Evolutionary conservation across 2,797 vertebrate genomes (phyloP), one percentile per base, ranked within the genome.

Genomic region (Acipenser ruthenus): DNA sequence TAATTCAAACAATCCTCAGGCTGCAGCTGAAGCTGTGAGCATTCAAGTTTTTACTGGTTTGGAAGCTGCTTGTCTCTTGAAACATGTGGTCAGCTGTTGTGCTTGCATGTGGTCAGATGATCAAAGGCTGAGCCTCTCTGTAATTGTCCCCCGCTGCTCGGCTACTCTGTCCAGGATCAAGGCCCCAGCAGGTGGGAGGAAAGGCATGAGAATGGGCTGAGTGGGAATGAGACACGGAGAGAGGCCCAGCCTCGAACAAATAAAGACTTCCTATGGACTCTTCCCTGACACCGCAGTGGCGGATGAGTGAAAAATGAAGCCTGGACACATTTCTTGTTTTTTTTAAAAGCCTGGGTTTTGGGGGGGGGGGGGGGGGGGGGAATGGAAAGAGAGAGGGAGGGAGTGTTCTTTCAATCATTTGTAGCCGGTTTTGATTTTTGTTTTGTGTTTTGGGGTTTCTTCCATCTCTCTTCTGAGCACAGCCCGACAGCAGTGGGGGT

Each of bases 81-180:
- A 97, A 99, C 95, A 97, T 98, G 96, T 97, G 96, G 95, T 98
- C 95, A 97, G 96, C 95, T 97, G 95, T 96, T 96, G 93, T 93
- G 93, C 92, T 95, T 95, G 94, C 94, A 98, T 98, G 96, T 96
- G 95, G 96, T 95, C 95, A 99, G 95, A 96, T 95, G 95, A 98
- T 99, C 96, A 99, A 98, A 98, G 96, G 88, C 85, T 89, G 89
- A 90, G 93, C 91, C 91, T 91, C 91, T 93, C 90, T 89, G 93
- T 97, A 96, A 98, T 97, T 98, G 95, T 98, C 92, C 93, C 94
- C 95, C 85, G 91, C 94, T 94, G 94, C 93, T 96, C 88, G 86
- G 88, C 92, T 94, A 91, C 93, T 95, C 95, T 91, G 92, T 91
- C 91, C 90, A 88, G 92, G 94, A 97, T 98, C 93, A 96, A 94